Evolutionary conservation across 2,888 invertebrate genomes (phyloP), one percentile per base, ranked within the genome.

Genomic region (Cataglyphis cursor): DNA sequence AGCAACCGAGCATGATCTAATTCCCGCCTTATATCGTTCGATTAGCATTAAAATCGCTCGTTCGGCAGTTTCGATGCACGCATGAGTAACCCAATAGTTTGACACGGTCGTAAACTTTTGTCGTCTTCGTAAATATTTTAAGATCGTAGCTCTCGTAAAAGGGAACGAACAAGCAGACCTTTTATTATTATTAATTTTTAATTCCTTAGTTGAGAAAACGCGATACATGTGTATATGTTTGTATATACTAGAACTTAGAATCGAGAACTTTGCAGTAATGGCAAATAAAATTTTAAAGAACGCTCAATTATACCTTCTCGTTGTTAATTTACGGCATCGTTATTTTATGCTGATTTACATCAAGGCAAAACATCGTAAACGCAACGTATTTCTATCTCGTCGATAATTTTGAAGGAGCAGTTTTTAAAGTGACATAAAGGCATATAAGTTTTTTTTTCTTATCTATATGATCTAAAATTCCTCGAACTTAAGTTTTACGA

Each of bases 321-420:
- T 65, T 28, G 64, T 15, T 41, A 65, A 76, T 76, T 76, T 76
- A 76, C 38, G 75, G 24, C 65, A 76, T 76, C 65, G 75, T 76
- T 76, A 65, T 51, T 65, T 54, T 18, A 65, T 41, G 65, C 65
- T 65, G 38, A 76, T 76, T 75, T 65, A 76, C 24, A n/a, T 21
- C 54, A 75, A 75, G 64, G 35, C 51, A 64, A 51, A 64, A 54
- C 38, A 18, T 75, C 64, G 75, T 75, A 76, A 76, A 54, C n/a
- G 75, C 64, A 38, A n/a, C 51, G 51, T 38, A 24, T 65, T 76
- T 76, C 54, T 38, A 24, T 76, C 75, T 65, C 51, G 64, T 75
- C 75, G 18, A 76, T 76, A 64, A 65, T 76, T 76, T 76, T 28
- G 65, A 76, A 38, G 12, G 54, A 15, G 65, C 65, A n/a, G 15